These are phyloP conservation scores for Genyomyrus donnyi DNA, from an alignment of 2,113 vertebrate genomes.

Conservation along the genomic window DNA sequence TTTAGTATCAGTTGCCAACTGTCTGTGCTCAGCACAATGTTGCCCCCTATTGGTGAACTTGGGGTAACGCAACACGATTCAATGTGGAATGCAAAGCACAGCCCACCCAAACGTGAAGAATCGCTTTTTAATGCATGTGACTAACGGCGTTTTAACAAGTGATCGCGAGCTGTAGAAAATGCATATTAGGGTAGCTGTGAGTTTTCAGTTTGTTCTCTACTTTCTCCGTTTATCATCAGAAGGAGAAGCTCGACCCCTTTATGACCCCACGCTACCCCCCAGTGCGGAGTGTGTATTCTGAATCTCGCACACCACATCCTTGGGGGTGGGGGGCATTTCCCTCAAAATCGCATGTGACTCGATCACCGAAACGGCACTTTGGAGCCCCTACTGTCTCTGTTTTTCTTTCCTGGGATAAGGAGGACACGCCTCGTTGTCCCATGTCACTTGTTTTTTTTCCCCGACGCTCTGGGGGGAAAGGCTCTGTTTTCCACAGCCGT, in stretches of 20 bases:
- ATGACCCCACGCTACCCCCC: background rate
- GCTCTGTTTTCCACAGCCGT: background rate
- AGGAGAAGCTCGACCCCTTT: background rate
- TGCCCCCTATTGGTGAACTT: background rate
- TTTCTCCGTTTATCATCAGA: background rate
- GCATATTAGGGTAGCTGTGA: background rate
- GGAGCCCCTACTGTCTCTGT: background rate
- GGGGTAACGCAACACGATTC: background rate
- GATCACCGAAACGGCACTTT: background rate
- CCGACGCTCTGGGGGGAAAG: background rate
- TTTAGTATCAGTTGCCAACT: background rate
- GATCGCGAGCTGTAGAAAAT: background rate
- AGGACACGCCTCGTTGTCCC: background rate
- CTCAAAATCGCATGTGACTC: background rate
- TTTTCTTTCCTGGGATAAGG: background rate
- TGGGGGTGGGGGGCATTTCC: background rate
- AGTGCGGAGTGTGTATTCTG: background rate
- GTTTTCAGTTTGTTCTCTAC: background rate
- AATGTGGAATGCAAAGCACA: background rate
- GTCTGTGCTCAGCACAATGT: background rate
- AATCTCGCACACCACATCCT: background rate
- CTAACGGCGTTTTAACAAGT: background rate
- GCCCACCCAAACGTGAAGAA: background rate
- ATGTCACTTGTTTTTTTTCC: background rate
- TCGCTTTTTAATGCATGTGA: background rate